These are phyloP conservation scores for Lottia gigantea DNA, from an alignment of 2,888 invertebrate genomes.

Conservation along the genomic window DNA sequence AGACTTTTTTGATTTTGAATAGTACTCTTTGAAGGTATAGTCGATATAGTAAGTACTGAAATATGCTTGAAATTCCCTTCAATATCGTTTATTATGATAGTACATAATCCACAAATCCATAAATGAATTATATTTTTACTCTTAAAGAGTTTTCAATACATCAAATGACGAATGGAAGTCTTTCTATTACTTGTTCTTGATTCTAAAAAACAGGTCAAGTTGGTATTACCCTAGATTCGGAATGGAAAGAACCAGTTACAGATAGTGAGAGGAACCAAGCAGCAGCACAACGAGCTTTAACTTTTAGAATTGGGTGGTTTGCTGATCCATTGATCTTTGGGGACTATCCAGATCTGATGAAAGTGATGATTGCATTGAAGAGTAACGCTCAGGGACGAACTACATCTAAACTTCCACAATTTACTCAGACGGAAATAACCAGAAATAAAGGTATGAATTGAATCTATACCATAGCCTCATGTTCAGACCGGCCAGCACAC, in stretches of 20 bases:
- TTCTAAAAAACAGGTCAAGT: conserved; percentile 20
- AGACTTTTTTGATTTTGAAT: too few relatives aligned
- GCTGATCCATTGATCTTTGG: conserved; percentile 52
- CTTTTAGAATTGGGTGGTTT: conserved; percentile 53
- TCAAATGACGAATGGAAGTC: too few relatives aligned
- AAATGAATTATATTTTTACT: too few relatives aligned
- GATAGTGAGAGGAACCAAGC: conserved; percentile 30
- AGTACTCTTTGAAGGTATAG: too few relatives aligned
- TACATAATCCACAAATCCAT: too few relatives aligned
- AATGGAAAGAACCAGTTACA: conserved; percentile 37
- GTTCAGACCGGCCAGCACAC: too few relatives aligned
- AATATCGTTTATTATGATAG: too few relatives aligned
- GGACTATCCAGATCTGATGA: conserved; percentile 70
- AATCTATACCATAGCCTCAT: too few relatives aligned
- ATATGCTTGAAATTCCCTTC: too few relatives aligned
- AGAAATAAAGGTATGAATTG: conserved; percentile 35
- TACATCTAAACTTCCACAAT: conserved; percentile 35
- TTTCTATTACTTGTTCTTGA: too few relatives aligned
- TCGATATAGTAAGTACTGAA: too few relatives aligned
- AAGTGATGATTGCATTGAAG: conserved; percentile 45
- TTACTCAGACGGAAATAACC: conserved; percentile 34
- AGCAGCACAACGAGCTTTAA: conserved; percentile 35
- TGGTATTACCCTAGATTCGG: conserved; percentile 34
- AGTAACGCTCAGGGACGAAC: conserved; percentile 45
- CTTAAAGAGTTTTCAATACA: too few relatives aligned